Conservation (phyloP, 2,113 vertebrate genomes). For the Numida meleagris region DNA sequence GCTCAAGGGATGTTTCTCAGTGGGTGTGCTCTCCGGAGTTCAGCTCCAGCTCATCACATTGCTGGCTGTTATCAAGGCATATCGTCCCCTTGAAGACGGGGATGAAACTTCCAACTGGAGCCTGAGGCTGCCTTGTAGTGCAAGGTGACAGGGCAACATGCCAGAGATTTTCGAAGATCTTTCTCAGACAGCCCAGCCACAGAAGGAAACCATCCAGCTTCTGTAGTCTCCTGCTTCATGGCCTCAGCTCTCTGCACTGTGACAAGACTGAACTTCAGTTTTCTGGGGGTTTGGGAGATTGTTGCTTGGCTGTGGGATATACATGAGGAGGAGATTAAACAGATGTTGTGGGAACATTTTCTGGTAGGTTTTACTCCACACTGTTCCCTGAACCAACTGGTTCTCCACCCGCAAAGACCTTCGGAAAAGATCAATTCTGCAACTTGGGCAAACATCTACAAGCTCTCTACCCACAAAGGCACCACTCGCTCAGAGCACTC, state of each 20-base stretch:
- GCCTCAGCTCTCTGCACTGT: not conserved
- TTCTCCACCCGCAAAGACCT: fast-evolving
- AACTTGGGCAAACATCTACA: fast-evolving
- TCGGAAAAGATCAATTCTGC: fast-evolving
- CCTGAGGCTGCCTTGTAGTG: not conserved
- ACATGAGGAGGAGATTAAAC: fast-evolving
- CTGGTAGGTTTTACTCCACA: fast-evolving
- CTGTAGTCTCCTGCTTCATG: fast-evolving
- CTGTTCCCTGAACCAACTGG: fast-evolving
- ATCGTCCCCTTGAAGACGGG: fast-evolving
- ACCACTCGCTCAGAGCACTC: no score
- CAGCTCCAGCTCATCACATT: not conserved
- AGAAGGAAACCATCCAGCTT: not conserved
- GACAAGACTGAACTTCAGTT: not conserved
- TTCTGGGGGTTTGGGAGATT: not conserved
- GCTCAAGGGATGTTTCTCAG: not conserved
- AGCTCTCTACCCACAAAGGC: no score
- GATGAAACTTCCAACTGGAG: fast-evolving
- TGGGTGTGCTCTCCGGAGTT: not conserved
- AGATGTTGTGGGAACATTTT: fast-evolving
- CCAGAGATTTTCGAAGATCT: not conserved
- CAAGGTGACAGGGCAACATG: fast-evolving
- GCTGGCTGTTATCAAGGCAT: not conserved
- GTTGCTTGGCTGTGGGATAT: fast-evolving
- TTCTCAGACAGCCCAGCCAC: not conserved